Conservation (phyloP, 2,797 vertebrate genomes). For the Petrocephalus schoutedeni region DNA sequence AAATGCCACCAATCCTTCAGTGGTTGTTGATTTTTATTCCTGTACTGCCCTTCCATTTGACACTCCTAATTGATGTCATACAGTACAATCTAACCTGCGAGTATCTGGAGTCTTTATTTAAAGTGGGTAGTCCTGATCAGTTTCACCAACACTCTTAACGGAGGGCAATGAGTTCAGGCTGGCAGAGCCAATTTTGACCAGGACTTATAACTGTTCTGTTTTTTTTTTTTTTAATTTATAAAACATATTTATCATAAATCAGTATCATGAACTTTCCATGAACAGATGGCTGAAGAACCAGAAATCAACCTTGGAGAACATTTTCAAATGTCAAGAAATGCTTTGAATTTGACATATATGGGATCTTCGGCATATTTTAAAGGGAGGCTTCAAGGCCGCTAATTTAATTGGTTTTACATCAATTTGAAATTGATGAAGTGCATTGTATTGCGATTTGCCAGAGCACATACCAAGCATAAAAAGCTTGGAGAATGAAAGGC, state of each 20-base stretch:
- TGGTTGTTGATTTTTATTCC: background rate
- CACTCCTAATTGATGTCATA: background rate
- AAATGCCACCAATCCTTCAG: background rate
- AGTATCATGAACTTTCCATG: background rate
- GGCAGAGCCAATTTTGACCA: background rate
- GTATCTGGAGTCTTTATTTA: background rate
- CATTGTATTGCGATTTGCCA: background rate
- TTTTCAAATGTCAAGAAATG: background rate
- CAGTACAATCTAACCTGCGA: background rate
- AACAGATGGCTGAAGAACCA: background rate
- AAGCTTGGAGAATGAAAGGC: background rate
- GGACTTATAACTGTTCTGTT: background rate
- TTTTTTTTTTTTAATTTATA: background rate
- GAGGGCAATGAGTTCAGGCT: background rate
- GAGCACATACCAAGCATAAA: background rate
- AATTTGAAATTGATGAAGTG: background rate
- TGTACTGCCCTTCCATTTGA: background rate
- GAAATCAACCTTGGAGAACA: background rate
- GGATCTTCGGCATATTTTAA: background rate
- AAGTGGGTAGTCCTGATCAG: background rate
- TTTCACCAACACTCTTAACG: background rate
- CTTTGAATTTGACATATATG: background rate
- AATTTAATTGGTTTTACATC: background rate
- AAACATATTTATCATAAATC: background rate
- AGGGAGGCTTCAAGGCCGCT: background rate